phyloP scores from a whole-genome alignment of 2,888 invertebrate species.

The Muscina levida region DNA sequence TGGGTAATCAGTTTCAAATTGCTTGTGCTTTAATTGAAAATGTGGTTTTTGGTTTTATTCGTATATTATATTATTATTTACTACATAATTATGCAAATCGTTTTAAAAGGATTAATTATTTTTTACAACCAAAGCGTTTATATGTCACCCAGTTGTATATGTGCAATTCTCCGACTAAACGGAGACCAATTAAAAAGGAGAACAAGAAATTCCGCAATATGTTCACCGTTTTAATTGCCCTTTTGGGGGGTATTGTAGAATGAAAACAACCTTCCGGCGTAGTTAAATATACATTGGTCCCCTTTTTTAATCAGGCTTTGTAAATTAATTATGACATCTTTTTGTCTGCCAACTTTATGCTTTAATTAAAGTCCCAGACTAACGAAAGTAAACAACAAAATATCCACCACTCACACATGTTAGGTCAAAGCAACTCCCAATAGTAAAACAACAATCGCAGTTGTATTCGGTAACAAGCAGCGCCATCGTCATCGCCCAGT shows the following conservation, averaged over 20 bases:
- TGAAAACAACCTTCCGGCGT: conserved; percentile 23
- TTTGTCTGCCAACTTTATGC: conserved; percentile 50
- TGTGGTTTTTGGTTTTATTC: too few relatives aligned
- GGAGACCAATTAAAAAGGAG: not conserved
- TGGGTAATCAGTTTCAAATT: too few relatives aligned
- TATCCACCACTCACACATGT: conserved; percentile 32
- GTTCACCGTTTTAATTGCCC: not conserved
- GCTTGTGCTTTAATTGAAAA: too few relatives aligned
- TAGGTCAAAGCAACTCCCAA: conserved; percentile 51
- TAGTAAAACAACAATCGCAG: conserved; percentile 30
- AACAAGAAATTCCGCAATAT: not conserved
- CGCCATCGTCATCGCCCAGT: conserved; percentile 12
- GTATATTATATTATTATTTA: too few relatives aligned
- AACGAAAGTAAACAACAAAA: conserved; percentile 44
- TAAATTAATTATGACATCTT: conserved; percentile 59
- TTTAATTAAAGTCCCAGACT: conserved; percentile 57
- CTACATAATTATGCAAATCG: too few relatives aligned
- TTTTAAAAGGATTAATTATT: too few relatives aligned
- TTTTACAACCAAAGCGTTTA: too few relatives aligned
- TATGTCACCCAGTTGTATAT: too few relatives aligned
- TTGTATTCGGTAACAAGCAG: not conserved
- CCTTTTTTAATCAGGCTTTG: conserved; percentile 36
- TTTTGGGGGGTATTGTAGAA: not conserved
- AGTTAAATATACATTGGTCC: conserved; percentile 9
- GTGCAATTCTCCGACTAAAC: too few relatives aligned